Evolutionary conservation across 2,888 invertebrate species (phyloP).

Genomic region (Epinotia bilunana): DNA sequence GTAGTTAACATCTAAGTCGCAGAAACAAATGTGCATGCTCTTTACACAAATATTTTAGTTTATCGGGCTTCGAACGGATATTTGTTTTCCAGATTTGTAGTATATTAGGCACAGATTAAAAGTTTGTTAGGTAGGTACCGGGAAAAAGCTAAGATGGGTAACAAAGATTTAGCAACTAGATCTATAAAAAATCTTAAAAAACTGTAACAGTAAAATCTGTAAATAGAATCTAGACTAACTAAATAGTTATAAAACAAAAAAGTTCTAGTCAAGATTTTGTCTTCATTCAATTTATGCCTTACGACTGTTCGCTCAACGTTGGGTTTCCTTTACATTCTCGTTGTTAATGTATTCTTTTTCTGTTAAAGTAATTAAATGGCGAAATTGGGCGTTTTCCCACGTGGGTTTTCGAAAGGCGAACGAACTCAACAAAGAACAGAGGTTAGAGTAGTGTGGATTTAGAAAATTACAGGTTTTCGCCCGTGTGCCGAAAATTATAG

Average conservation of each 20-base stretch:
- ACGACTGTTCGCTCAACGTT: not conserved
- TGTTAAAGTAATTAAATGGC: slow-evolving; percentile 20
- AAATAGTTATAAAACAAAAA: not conserved
- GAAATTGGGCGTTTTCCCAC: slow-evolving; percentile 43
- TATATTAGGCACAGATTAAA: too few species aligned
- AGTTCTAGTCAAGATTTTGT: not conserved
- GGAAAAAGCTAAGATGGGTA: too few species aligned
- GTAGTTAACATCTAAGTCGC: too few species aligned
- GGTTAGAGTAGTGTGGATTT: slow-evolving; percentile 30
- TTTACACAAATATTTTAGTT: too few species aligned
- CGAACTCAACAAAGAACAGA: slow-evolving; percentile 33
- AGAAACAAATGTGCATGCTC: too few species aligned
- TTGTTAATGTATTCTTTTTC: not conserved
- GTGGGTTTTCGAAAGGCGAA: slow-evolving; percentile 34
- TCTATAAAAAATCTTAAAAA: too few species aligned
- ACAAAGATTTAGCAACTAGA: too few species aligned
- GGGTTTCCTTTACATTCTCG: not conserved
- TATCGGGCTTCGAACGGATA: too few species aligned
- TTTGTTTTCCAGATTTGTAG: too few species aligned
- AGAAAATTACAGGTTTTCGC: slow-evolving; percentile 19
- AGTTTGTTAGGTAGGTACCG: too few species aligned
- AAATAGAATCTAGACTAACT: slow-evolving; percentile 17
- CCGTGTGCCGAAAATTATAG: not conserved
- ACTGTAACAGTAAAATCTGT: not conserved
- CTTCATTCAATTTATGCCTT: not conserved